Evolutionary conservation across 2,113 vertebrate genomes (phyloP).

Genomic region (Bagarius yarrelli): DNA sequence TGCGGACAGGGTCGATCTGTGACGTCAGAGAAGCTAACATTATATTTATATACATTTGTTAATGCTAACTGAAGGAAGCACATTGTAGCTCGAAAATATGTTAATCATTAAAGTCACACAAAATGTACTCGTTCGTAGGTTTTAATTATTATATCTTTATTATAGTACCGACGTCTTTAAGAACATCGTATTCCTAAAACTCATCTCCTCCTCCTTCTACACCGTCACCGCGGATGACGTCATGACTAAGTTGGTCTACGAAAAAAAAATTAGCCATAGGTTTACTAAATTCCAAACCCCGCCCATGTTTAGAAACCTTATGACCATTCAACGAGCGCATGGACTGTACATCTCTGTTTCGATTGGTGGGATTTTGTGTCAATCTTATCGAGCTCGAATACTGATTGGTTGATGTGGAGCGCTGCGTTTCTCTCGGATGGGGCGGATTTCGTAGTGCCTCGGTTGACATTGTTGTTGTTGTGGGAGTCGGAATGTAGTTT

Average conservation of each 20-base stretch:
- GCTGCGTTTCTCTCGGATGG: constrained; percentile 38
- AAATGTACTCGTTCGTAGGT: background rate
- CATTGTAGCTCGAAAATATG: background rate
- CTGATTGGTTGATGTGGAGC: constrained; percentile 37
- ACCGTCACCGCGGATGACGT: constrained; percentile 62
- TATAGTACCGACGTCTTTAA: background rate
- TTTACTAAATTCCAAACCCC: constrained; percentile 16
- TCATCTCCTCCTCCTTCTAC: background rate
- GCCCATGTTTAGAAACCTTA: background rate
- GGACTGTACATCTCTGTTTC: fast-evolving
- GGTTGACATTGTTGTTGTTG: constrained; percentile 78
- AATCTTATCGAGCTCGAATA: constrained; percentile 9
- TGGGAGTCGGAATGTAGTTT: constrained; percentile 77
- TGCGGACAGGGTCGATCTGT: too few species aligned
- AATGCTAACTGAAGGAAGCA: background rate
- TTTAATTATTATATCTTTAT: too few species aligned
- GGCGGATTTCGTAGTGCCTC: constrained; percentile 53
- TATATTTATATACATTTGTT: too few species aligned
- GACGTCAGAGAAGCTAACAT: too few species aligned
- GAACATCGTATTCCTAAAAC: background rate
- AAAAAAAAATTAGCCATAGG: constrained; percentile 51
- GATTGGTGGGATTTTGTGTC: constrained; percentile 58
- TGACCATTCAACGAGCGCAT: constrained; percentile 22
- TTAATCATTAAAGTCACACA: background rate
- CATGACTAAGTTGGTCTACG: constrained; percentile 42